Conservation (phyloP, 2,888 invertebrate species). For the Eristalis tenax region DNA sequence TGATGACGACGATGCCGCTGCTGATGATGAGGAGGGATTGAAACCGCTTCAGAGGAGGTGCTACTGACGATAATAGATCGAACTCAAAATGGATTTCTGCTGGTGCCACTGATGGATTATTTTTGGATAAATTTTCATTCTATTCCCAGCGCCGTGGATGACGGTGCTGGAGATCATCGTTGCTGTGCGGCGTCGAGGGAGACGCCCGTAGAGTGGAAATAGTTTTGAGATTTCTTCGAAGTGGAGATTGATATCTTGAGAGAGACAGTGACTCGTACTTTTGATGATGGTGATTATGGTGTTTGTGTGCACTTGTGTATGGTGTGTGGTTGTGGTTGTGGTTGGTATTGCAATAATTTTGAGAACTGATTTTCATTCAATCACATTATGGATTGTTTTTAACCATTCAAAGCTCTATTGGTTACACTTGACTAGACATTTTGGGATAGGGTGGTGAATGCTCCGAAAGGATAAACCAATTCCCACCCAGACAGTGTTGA, state of each 20-base stretch:
- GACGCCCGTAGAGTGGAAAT: conserved; percentile 8
- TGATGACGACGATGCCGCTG: background rate
- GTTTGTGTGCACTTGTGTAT: background rate
- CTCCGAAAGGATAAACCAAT: too few species aligned
- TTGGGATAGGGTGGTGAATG: too few species aligned
- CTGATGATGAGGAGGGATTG: background rate
- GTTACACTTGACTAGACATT: too few species aligned
- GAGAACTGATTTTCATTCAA: too few species aligned
- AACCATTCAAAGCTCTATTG: too few species aligned
- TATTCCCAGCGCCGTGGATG: conserved; percentile 24
- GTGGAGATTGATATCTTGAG: conserved; percentile 16
- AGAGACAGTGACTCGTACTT: background rate
- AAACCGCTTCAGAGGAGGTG: conserved; percentile 10
- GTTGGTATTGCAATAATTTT: too few species aligned
- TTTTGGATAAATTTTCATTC: conserved; percentile 36
- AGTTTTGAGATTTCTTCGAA: conserved; percentile 4
- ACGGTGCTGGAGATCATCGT: background rate
- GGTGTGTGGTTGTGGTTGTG: background rate
- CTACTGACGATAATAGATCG: conserved; percentile 44
- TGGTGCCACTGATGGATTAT: conserved; percentile 41
- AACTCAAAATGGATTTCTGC: conserved; percentile 42
- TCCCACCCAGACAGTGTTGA: too few species aligned
- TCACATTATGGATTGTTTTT: too few species aligned
- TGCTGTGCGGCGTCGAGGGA: background rate
- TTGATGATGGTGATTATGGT: too few species aligned